phyloP scores from a whole-genome alignment of 92 coral and sea anemone genomes.

The Scolanthus callimorphus region DNA sequence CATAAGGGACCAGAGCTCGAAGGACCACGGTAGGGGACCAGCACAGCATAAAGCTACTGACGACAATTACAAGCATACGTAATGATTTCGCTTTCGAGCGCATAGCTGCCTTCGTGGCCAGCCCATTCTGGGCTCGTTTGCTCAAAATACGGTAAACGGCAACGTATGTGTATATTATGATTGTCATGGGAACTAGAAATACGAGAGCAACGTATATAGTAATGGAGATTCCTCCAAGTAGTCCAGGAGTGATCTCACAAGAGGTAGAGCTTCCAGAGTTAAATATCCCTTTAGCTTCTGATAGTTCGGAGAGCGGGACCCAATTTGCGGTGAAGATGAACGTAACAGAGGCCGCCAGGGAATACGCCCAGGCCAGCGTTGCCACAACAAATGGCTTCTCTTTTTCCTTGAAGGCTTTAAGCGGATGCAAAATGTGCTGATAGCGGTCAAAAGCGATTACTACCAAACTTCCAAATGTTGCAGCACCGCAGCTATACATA shows the following conservation, averaged over 20 bases:
- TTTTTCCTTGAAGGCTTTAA: neutral
- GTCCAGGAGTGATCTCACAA: neutral
- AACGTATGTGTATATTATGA: neutral
- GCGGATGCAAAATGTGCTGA: neutral
- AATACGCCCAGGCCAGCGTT: neutral
- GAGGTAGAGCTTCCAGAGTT: neutral
- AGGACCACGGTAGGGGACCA: neutral
- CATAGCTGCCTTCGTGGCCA: neutral
- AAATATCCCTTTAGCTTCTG: neutral
- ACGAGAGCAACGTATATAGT: neutral
- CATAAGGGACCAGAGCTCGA: neutral
- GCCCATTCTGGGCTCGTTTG: neutral
- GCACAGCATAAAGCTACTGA: neutral
- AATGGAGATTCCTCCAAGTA: neutral
- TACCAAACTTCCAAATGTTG: neutral
- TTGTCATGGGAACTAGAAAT: slow-evolving; percentile 5
- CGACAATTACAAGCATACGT: neutral
- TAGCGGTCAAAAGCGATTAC: neutral
- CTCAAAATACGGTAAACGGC: neutral
- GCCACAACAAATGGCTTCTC: neutral
- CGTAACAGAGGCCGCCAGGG: neutral
- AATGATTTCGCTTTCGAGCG: neutral
- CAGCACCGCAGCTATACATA: neutral
- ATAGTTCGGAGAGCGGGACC: neutral
- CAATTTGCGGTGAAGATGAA: neutral